phyloP scores from a whole-genome alignment of 2,113 vertebrate species.

The Thalassarche chlororhynchos region DNA sequence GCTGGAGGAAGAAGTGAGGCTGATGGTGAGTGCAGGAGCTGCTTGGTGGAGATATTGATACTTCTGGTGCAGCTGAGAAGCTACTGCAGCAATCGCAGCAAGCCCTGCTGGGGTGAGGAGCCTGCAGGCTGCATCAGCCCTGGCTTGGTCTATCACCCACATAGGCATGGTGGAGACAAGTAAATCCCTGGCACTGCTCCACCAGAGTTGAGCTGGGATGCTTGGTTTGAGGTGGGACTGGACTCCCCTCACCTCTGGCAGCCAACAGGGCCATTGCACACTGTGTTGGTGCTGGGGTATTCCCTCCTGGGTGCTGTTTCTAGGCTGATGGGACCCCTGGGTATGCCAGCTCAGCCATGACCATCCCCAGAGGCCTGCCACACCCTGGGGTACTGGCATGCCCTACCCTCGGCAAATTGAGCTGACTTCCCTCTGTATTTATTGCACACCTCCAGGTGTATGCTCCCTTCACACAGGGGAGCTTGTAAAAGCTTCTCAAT shows the following conservation, averaged over 20 bases:
- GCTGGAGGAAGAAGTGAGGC: not conserved
- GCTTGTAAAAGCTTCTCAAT: not conserved
- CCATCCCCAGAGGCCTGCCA: not conserved
- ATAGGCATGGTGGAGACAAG: not conserved
- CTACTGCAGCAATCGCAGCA: not conserved
- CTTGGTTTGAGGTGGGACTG: not conserved
- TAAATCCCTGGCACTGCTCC: not conserved
- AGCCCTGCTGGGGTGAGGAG: not conserved
- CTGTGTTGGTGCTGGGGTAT: accelerated
- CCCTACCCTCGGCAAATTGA: not conserved
- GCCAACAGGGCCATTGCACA: accelerated
- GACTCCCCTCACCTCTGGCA: not conserved
- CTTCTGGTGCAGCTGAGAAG: not conserved
- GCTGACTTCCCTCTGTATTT: too few relatives aligned
- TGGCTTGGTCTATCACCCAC: not conserved
- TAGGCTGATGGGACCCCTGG: not conserved
- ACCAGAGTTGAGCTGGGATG: not conserved
- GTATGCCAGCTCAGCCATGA: not conserved
- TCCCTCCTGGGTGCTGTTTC: not conserved
- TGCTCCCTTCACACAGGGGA: accelerated
- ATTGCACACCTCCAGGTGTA: accelerated
- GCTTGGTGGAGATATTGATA: accelerated
- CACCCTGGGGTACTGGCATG: not conserved
- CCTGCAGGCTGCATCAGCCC: not conserved
- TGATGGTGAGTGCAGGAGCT: not conserved